These are phyloP conservation scores for Atta cephalotes DNA, from an alignment of 1,140 invertebrate genomes.

Conservation along the genomic window DNA sequence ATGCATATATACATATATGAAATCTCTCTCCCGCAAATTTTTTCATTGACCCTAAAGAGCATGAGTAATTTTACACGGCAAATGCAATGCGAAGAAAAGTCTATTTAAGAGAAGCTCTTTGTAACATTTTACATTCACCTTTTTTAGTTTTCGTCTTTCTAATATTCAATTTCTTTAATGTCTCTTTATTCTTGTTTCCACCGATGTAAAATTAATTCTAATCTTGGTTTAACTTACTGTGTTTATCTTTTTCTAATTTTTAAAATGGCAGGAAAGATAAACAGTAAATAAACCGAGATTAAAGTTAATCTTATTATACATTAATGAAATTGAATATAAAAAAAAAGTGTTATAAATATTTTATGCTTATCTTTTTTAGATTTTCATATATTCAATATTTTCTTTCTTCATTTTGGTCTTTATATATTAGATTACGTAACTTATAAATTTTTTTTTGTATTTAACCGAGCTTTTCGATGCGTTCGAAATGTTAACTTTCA, in stretches of 20 bases:
- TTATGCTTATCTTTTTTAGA: background rate
- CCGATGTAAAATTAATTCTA: too few species aligned
- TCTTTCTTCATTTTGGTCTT: background rate
- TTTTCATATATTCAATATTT: background rate
- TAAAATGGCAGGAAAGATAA: too few species aligned
- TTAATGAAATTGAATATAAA: too few species aligned
- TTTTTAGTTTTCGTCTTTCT: background rate
- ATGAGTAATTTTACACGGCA: background rate
- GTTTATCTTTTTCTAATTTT: too few species aligned
- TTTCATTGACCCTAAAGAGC: slow-evolving; percentile 35
- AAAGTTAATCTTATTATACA: too few species aligned
- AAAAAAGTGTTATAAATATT: background rate
- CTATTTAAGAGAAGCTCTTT: background rate
- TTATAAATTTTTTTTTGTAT: background rate
- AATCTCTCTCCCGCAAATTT: slow-evolving; percentile 28
- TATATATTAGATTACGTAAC: background rate
- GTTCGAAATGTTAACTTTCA: background rate
- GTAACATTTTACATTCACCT: background rate
- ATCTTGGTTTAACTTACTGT: too few species aligned
- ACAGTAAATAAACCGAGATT: too few species aligned
- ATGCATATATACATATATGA: background rate
- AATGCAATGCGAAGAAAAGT: background rate
- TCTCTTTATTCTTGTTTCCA: background rate
- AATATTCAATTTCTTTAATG: slow-evolving; percentile 4
- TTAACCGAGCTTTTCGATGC: background rate